Evolutionary conservation across 2,797 vertebrate genomes (phyloP).

Genomic region (Fundulus diaphanus): DNA sequence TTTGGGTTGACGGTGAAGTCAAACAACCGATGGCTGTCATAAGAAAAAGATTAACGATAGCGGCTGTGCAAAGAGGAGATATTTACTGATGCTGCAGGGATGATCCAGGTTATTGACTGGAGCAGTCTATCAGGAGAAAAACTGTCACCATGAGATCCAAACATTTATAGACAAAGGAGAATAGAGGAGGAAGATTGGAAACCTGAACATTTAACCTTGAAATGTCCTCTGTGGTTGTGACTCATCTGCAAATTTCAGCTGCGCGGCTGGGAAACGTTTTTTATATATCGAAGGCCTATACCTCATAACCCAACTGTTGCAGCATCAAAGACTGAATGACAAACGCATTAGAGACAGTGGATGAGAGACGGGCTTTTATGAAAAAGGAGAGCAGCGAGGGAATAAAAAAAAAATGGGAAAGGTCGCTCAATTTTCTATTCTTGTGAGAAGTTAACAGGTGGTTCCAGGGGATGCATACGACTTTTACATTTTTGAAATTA

Average conservation of each 20-base stretch:
- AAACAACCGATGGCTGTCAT: background rate
- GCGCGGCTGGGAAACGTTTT: constrained; percentile 8
- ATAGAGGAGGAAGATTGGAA: constrained; percentile 32
- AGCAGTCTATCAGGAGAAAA: constrained; percentile 23
- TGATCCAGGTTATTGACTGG: constrained; percentile 56
- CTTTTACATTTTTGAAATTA: constrained; percentile 59
- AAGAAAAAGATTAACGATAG: constrained; percentile 8
- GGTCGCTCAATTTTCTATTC: constrained; percentile 35
- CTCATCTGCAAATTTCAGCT: constrained; percentile 20
- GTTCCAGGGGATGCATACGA: constrained; percentile 49
- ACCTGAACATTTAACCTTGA: constrained; percentile 51
- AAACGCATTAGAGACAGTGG: constrained; percentile 25
- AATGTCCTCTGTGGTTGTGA: constrained; percentile 16
- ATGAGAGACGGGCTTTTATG: constrained; percentile 16
- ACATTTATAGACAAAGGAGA: constrained; percentile 46
- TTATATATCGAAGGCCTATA: constrained; percentile 8
- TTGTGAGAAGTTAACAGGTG: constrained; percentile 52
- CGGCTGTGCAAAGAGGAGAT: constrained; percentile 18
- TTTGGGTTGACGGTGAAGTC: background rate
- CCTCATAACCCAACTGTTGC: constrained; percentile 31
- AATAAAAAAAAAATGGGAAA: constrained; percentile 25
- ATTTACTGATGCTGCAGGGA: constrained; percentile 45
- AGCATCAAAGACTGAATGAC: constrained; percentile 34
- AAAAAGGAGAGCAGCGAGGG: constrained; percentile 24
- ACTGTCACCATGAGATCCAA: constrained; percentile 24